These are phyloP conservation scores for Drosophila funebris DNA, from an alignment of 1,140 invertebrate genomes.

Conservation along the genomic window DNA sequence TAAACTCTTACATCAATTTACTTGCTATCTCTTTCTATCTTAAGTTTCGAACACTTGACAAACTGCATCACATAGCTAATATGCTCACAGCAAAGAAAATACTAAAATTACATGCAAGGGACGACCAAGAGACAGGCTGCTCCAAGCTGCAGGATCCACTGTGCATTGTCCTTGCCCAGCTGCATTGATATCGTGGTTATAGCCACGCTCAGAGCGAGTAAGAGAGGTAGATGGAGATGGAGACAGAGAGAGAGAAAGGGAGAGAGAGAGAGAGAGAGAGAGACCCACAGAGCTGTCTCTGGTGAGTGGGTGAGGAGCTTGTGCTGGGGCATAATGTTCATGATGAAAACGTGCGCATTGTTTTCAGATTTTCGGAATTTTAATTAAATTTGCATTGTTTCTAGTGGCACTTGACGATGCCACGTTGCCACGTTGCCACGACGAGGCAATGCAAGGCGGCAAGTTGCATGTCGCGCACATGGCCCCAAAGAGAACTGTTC, in stretches of 20 bases:
- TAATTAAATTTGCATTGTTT: slow-evolving; percentile 75
- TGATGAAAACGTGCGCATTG: slow-evolving; percentile 64
- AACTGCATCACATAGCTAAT: neutral
- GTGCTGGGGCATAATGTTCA: slow-evolving; percentile 59
- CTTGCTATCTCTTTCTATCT: neutral
- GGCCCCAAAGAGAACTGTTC: slow-evolving; percentile 23
- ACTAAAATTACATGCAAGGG: slow-evolving; percentile 41
- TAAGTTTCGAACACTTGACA: neutral
- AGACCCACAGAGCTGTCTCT: slow-evolving; percentile 15
- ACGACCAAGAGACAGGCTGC: neutral
- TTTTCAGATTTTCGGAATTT: slow-evolving; percentile 72
- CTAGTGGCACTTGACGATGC: slow-evolving; percentile 59
- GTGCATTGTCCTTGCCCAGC: slow-evolving; percentile 41
- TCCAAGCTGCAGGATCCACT: neutral
- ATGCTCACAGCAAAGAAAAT: slow-evolving; percentile 20
- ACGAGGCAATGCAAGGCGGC: slow-evolving; percentile 1
- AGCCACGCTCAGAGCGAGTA: slow-evolving; percentile 23
- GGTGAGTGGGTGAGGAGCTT: slow-evolving; percentile 23
- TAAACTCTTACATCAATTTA: too few species aligned
- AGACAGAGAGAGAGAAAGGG: neutral
- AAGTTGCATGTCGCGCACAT: slow-evolving; percentile 18
- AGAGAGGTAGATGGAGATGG: neutral
- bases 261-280: neutral
- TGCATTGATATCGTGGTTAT: slow-evolving; percentile 50
- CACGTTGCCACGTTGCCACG: neutral